Base-by-base conservation (phyloP, 2,113 vertebrate species). In the Oryzias javanicus region DNA sequence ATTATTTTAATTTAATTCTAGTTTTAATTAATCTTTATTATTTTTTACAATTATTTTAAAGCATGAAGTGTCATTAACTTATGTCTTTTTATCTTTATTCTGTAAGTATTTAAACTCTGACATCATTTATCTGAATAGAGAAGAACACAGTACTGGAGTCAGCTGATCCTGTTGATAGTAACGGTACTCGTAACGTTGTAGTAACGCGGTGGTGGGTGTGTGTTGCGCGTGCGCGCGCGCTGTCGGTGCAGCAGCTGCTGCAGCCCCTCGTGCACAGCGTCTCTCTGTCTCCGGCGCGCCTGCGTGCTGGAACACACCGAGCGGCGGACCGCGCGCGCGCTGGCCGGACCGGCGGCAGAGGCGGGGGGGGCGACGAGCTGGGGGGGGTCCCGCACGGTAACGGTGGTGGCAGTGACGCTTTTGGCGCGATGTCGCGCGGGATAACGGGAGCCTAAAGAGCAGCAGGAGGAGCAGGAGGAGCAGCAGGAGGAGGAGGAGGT, bases 381-480 rank as follows among this genome's bases (percentile, higher is more conserved):
- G 4, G 27, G 6, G 42, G 14, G 59, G 35, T 35, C 35, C 52
- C 17, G 10, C 14, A 52, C 63, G 70, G 71, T 56, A 42, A 71
- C 72, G 64, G 51, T 18, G 47, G n/a, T 53, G 41, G 7, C 60
- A 14, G 70, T 50, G 63, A 64, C 71, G 65, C 56, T 78, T 22
- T 71, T 80, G 73, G 74, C 74, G 67, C 49, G 66, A 80, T 78
- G 74, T 64, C 62, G 78, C 55, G 60, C 73, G 78, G 63, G 74
- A 73, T 83, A 73, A 74, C 85, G 71, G 76, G 63, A 78, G 72
- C 81, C 70, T 81, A 65, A 27, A 76, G 64, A 72, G 2, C 60
- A 74, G 63, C 69, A 62, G 71, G 61, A 63, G 64, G 16, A 10
- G 14, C 35, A 24, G 3, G 69, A 17, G n/a, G 61, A 55, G 46